Base-by-base conservation (phyloP, 2,888 invertebrate genomes). In the Tholera decimalis region DNA sequence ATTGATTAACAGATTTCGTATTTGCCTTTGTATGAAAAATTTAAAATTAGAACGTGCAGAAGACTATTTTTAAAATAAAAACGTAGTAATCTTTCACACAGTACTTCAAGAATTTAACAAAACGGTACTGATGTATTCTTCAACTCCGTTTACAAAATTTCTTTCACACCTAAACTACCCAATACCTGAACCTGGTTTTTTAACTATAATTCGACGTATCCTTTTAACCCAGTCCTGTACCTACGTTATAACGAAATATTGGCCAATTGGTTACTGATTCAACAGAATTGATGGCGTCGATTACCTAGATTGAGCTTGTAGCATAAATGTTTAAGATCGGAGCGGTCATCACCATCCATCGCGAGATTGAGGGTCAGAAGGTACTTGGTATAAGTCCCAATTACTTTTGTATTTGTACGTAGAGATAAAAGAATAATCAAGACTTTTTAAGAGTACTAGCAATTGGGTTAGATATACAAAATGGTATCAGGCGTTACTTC, bases 271-370 rank as follows among this genome's bases (percentile, higher is more conserved):
- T 51, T 80, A 73, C 47, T 70, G 82, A 81, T 79, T 79, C 60
- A 61, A 71, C 46, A 56, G 70, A 73, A 83, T 83, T 76, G 81
- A 81, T 81, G 56, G 64, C 58, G 28, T 67, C 79, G 65, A 82
- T 82, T 82, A 82, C 76, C 55, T 76, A 76, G 82, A 81, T 83
- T 79, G 83, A 74, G 62, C 79, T 54, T 74, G 47, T 20, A 49
- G 18, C 77, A 62, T 83, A 73, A 77, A 83, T 83, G 69, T 77
- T 82, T 79, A 69, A 82, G 63, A 50, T 28, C 30, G 20, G 13
- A 54, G 33, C 39, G 79, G 69, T 73, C 82, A 83, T 77, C 79
- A 83, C 70, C 82, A 83, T 82, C 77, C 68, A 71, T 82, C 82
- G 73, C 60, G 28, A 60, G 58, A 65, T 61, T 61, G 77, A 81